phyloP scores from a whole-genome alignment of 2,113 vertebrate genomes.

The Podarcis muralis region DNA sequence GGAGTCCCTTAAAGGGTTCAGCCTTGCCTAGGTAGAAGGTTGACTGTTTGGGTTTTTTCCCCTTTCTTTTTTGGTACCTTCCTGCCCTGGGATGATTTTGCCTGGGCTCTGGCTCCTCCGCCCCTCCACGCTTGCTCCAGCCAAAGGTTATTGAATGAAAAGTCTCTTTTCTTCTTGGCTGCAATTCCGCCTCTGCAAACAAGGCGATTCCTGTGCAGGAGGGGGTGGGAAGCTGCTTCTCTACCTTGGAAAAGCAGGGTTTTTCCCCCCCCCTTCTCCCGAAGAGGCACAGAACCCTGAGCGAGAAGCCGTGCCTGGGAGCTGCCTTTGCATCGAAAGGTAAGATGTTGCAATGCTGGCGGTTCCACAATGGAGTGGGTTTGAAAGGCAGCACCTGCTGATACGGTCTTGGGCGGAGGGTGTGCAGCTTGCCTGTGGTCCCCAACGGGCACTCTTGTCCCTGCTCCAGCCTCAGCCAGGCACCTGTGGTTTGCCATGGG shows the following conservation, averaged over 20 bases:
- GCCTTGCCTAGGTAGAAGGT: neutral
- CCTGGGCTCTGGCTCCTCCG: neutral
- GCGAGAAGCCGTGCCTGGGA: neutral
- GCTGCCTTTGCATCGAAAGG: neutral
- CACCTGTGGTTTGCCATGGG: neutral
- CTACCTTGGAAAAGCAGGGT: constrained; percentile 28
- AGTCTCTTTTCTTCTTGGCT: constrained; percentile 8
- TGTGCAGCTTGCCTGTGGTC: neutral
- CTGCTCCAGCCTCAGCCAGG: neutral
- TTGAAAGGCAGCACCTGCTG: neutral
- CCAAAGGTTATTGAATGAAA: constrained; percentile 24
- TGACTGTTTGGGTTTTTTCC: neutral
- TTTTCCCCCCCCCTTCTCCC: constrained; percentile 39
- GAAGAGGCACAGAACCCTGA: constrained; percentile 66
- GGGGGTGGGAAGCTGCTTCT: constrained; percentile 33
- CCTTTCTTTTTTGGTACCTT: neutral
- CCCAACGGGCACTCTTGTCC: neutral
- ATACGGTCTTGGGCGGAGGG: too few relatives aligned
- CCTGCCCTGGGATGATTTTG: fast-evolving
- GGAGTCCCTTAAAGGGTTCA: neutral
- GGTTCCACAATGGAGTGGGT: constrained; percentile 24
- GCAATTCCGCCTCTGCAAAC: constrained; percentile 7
- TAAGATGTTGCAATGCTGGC: neutral
- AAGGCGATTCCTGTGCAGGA: constrained; percentile 34
- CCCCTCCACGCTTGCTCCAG: neutral